Percentiles rank a stretch among this genome's conserved stretches.
Conservation (phyloP, 2,113 vertebrate genomes). For the Tricholaema leucomelas region DNA sequence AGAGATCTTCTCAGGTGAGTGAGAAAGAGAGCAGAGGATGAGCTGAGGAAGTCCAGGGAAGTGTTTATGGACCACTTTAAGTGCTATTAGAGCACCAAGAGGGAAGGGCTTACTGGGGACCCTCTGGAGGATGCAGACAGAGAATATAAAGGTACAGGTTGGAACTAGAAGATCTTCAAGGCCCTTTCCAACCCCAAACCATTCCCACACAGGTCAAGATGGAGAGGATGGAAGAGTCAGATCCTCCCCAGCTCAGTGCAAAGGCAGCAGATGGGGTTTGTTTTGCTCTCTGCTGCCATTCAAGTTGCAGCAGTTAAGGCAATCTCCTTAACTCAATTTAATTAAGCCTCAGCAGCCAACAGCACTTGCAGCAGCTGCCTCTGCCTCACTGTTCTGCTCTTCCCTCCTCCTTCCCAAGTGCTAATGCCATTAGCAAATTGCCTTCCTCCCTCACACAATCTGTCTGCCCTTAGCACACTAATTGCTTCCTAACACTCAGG, state of each 20-base stretch:
- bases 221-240: not conserved
- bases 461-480: not conserved
- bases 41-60: not conserved
- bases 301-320: not conserved
- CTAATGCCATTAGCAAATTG: conserved; percentile 18
- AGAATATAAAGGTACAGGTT: no score
- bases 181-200: no score
- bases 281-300: not conserved
- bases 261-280: not conserved
- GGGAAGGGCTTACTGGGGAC: no score
- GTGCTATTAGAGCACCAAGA: not conserved
- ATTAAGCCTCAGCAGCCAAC: not conserved
- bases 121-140: not conserved
- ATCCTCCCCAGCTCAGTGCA: not conserved
- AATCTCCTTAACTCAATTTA: not conserved
- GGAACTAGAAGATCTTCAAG: no score
- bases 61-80: not conserved
- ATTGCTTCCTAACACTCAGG: not conserved
- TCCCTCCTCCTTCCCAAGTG: not conserved
- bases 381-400: not conserved
- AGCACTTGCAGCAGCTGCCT: not conserved
- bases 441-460: conserved; percentile 25
- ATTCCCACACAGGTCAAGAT: not conserved
- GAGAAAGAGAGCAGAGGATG: not conserved
- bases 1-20: not conserved